A percentile compares a stretch with the other conserved stretches of the same genome.
phyloP scores from a whole-genome alignment of 1,140 invertebrate genomes.

The Pararge aegeria region DNA sequence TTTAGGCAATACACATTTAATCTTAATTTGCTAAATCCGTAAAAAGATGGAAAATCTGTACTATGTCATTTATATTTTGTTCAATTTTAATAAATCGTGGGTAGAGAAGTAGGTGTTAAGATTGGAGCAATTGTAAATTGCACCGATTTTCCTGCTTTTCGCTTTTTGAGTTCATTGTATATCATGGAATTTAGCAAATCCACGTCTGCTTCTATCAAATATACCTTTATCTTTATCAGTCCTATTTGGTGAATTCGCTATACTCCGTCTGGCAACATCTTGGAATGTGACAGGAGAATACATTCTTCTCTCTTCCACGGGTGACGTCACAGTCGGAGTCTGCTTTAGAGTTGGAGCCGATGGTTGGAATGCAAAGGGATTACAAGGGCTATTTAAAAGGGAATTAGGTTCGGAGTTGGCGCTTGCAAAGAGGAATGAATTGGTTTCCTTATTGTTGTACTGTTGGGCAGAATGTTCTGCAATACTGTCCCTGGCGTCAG shows the following conservation, averaged over 20 bases:
- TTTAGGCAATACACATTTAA: no score
- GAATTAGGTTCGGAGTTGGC: slow-evolving; percentile 46
- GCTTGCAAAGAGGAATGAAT: slow-evolving; percentile 39
- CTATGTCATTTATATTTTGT: no score
- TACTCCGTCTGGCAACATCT: slow-evolving; percentile 87
- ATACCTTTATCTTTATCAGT: slow-evolving; percentile 67
- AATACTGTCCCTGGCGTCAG: slow-evolving; percentile 69
- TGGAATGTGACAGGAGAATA: slow-evolving; percentile 93
- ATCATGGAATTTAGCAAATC: no score
- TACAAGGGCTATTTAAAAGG: slow-evolving; percentile 38
- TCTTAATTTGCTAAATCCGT: no score
- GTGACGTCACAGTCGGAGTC: slow-evolving; percentile 54
- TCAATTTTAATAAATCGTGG: no score
- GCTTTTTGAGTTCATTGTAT: no score
- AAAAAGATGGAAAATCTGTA: no score
- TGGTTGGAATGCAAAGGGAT: slow-evolving; percentile 40
- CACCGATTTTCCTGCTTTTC: no score
- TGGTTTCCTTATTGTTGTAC: slow-evolving; percentile 68
- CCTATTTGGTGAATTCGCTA: slow-evolving; percentile 85
- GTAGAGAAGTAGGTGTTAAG: no score
- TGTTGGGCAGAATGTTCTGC: slow-evolving; percentile 57
- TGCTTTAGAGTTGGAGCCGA: slow-evolving; percentile 39
- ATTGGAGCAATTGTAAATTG: no score
- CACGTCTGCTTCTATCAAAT: no score
- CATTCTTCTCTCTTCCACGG: slow-evolving; percentile 82